Percentiles rank a stretch among this genome's conserved stretches.
Evolutionary conservation across 1,140 invertebrate genomes (phyloP).

Genomic region (Zophobas morio): DNA sequence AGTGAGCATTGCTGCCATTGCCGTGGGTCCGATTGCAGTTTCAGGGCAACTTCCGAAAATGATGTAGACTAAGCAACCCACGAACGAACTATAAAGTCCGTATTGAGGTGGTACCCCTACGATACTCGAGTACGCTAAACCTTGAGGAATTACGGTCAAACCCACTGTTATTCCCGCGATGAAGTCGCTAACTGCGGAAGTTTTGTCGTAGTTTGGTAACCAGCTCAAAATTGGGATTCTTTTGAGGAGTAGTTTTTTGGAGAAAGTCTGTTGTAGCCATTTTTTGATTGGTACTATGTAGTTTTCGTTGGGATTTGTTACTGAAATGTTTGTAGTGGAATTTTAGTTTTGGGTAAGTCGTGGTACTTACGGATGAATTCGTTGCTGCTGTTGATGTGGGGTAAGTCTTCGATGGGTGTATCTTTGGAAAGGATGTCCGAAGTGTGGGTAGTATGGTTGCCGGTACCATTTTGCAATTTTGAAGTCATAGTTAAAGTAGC

Average conservation of each 20-base stretch:
- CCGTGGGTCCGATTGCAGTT: constrained; percentile 89
- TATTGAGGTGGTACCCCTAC: constrained; percentile 86
- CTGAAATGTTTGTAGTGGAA: too few species aligned
- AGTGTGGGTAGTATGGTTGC: too few species aligned
- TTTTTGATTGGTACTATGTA: too few species aligned
- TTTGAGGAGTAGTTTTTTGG: constrained; percentile 78
- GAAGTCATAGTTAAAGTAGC: too few species aligned
- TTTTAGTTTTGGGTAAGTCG: too few species aligned
- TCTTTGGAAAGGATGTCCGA: too few species aligned
- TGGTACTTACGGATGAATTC: too few species aligned
- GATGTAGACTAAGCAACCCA: constrained; percentile 93
- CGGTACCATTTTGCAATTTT: too few species aligned
- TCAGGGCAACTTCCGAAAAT: constrained; percentile 93
- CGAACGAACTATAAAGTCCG: constrained; percentile 92
- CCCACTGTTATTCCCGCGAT: constrained; percentile 90
- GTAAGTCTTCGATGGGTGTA: too few species aligned
- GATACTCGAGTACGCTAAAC: constrained; percentile 87
- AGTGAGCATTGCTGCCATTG: constrained; percentile 86
- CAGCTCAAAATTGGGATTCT: constrained; percentile 81
- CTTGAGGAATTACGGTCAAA: constrained; percentile 86
- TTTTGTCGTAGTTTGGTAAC: constrained; percentile 79
- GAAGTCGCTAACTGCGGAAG: constrained; percentile 77
- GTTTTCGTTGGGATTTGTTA: too few species aligned
- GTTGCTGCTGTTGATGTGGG: too few species aligned
- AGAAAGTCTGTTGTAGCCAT: constrained; percentile 65